phyloP scores from a whole-genome alignment of 2,888 invertebrate genomes.

The Hecatera dysodea region DNA sequence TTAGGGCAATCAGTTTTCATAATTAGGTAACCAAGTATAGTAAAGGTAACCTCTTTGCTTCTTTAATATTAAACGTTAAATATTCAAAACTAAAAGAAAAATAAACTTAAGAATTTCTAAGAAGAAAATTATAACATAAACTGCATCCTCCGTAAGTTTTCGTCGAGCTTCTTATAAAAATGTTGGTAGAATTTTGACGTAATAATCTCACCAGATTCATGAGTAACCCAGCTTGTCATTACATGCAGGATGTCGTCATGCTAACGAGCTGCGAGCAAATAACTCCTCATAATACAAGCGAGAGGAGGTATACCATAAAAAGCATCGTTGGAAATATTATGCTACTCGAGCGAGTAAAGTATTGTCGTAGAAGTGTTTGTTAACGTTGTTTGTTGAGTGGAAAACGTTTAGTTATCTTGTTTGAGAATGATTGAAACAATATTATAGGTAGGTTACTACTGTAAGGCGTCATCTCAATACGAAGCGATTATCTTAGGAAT shows the following conservation, averaged over 20 bases:
- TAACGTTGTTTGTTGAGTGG: constrained; percentile 17
- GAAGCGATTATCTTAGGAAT: too few species aligned
- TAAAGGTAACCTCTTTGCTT: too few species aligned
- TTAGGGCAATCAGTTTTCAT: background rate
- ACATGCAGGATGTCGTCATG: constrained; percentile 80
- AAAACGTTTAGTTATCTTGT: background rate
- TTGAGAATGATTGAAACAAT: constrained; percentile 1
- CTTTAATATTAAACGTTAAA: background rate
- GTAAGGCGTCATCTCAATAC: background rate
- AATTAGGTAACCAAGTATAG: background rate
- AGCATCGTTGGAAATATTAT: constrained; percentile 54
- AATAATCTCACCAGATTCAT: constrained; percentile 73
- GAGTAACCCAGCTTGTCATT: constrained; percentile 77
- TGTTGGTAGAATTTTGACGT: constrained; percentile 64
- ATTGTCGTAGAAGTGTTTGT: constrained; percentile 43
- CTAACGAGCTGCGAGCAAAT: constrained; percentile 85
- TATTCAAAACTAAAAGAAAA: constrained; percentile 11
- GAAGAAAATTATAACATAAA: constrained; percentile 27
- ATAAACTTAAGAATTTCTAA: constrained; percentile 1
- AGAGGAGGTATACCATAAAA: constrained; percentile 59
- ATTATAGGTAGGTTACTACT: too few species aligned
- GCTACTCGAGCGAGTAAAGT: constrained; percentile 59
- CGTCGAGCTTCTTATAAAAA: constrained; percentile 51
- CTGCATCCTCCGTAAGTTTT: constrained; percentile 39
- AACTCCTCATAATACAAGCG: constrained; percentile 78